phyloP scores from a whole-genome alignment of 2,797 vertebrate genomes.

The Darevskia nairensis region DNA sequence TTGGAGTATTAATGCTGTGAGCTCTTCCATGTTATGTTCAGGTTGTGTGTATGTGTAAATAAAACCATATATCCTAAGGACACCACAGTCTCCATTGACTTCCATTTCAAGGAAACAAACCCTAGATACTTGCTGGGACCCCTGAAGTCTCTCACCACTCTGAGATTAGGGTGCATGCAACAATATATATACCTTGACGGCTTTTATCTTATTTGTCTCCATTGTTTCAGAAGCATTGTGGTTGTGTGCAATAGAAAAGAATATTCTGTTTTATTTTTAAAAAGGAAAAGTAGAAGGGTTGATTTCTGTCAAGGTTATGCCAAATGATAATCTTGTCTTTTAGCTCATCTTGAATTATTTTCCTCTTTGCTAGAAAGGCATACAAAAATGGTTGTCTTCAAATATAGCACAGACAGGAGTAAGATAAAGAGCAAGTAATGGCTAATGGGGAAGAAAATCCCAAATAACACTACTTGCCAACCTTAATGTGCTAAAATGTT shows the following conservation, averaged over 20 bases:
- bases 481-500: background rate
- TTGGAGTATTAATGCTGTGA: no score
- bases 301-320: background rate
- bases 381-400: background rate
- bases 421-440: background rate
- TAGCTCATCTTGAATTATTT: background rate
- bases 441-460: slow-evolving; percentile 12
- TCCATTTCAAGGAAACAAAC: no score
- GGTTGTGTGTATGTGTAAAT: no score
- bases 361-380: background rate
- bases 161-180: no score
- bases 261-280: background rate
- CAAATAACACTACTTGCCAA: background rate
- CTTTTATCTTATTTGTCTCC: background rate
- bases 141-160: no score
- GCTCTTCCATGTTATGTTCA: no score
- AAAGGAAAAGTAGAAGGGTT: background rate
- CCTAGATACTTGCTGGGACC: no score
- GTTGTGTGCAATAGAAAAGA: background rate
- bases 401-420: background rate
- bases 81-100: no score
- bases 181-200: no score
- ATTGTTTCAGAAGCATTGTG: background rate
- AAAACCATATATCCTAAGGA: no score
- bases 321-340: background rate